Conservation (phyloP, 2,113 vertebrate genomes). For the Pomatorhinus ruficollis region DNA sequence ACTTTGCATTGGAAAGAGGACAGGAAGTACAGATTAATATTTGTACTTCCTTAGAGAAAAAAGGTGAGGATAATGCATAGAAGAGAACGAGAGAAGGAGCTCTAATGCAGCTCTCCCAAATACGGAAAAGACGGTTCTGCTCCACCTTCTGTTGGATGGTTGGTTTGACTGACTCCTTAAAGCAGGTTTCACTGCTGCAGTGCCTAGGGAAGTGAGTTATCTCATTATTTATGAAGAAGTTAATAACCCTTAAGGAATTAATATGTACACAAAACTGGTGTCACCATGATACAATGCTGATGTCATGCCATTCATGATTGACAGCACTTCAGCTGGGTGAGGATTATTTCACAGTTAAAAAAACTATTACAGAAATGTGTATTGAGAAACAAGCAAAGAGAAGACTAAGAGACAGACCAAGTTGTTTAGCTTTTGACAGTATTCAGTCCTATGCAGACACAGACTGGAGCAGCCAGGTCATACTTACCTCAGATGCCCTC, state of each 20-base stretch:
- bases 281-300: neutral
- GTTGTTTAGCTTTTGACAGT: conserved; percentile 55
- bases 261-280: neutral
- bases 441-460: conserved; percentile 39
- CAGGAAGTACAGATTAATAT: neutral
- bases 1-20: neutral
- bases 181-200: neutral
- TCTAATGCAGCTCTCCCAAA: neutral
- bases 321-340: neutral
- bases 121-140: neutral
- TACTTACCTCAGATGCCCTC: conserved; percentile 58
- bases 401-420: neutral
- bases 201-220: conserved; percentile 3
- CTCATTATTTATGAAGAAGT: neutral
- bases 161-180: neutral
- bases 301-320: neutral
- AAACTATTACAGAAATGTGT: neutral
- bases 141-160: neutral
- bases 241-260: conserved; percentile 23
- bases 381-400: neutral
- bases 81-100: neutral
- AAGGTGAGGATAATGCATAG: neutral
- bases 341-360: neutral
- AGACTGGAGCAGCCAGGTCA: conserved; percentile 57
- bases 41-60: neutral